Evolutionary conservation across 2,888 invertebrate species (phyloP).

Genomic region (Aelia acuminata): DNA sequence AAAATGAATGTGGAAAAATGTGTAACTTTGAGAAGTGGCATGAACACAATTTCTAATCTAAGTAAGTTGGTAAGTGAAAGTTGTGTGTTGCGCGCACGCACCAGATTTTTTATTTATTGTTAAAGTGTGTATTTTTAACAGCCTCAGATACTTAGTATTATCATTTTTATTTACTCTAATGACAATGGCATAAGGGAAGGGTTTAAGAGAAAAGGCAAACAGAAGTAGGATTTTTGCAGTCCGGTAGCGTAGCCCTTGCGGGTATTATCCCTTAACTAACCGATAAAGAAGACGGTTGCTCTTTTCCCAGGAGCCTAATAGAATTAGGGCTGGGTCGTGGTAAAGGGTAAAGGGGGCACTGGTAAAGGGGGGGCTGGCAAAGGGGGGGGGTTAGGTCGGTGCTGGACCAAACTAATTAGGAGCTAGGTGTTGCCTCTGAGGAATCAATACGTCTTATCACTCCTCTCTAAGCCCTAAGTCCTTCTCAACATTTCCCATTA

Average conservation of each 20-base stretch:
- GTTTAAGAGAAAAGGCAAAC: not conserved
- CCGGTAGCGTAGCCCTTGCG: not conserved
- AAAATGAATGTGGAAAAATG: no score
- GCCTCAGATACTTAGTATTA: no score
- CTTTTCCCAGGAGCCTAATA: conserved; percentile 30
- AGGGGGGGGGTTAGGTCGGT: not conserved
- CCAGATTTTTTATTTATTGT: no score
- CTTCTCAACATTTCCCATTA: conserved; percentile 51
- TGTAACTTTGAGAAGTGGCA: no score
- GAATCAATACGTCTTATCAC: conserved; percentile 56
- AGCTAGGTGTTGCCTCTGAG: conserved; percentile 40
- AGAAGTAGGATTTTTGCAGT: not conserved
- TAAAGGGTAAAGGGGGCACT: not conserved
- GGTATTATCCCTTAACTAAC: conserved; percentile 9
- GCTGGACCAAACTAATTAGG: conserved; percentile 46
- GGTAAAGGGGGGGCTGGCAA: no score
- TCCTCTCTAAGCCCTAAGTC: conserved; percentile 12
- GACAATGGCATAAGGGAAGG: not conserved
- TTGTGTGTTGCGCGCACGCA: no score
- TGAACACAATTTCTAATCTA: no score
- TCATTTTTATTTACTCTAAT: not conserved
- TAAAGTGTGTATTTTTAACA: no score
- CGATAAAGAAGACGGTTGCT: conserved; percentile 7
- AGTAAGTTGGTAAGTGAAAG: no score
- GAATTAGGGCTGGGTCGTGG: conserved; percentile 35